Evolutionary conservation across 1,140 invertebrate species (phyloP).

Genomic region (Portunus trituberculatus): DNA sequence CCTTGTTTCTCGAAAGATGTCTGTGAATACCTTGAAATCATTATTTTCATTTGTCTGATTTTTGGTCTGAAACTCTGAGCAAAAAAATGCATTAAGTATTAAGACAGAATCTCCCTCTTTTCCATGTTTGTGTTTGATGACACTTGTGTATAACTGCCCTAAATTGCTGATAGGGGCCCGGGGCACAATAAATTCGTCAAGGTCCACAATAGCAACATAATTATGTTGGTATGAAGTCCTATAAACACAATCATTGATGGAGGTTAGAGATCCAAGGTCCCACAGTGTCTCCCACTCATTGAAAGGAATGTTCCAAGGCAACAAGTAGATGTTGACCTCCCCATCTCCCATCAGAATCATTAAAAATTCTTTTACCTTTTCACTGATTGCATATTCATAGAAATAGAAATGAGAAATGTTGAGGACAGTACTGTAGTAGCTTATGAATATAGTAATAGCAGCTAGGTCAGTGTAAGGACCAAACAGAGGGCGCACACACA

Average conservation of each 20-base stretch:
- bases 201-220: conserved; percentile 65
- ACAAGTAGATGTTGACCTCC: conserved; percentile 45
- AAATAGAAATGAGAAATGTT: conserved; percentile 69
- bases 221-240: conserved; percentile 34
- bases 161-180: background rate
- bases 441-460: conserved; percentile 62
- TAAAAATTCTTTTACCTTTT: conserved; percentile 3
- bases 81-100: conserved; percentile 70
- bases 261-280: conserved; percentile 68
- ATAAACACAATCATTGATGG: conserved; percentile 74
- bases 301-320: conserved; percentile 71
- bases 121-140: conserved; percentile 61
- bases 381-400: conserved; percentile 66
- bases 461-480: conserved; percentile 66
- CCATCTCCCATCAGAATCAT: background rate
- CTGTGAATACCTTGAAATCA: conserved; percentile 54
- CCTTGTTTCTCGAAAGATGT: conserved; percentile 45
- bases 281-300: conserved; percentile 61
- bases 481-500: conserved; percentile 69
- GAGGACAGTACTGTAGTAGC: conserved; percentile 63
- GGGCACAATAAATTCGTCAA: conserved; percentile 75
- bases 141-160: conserved; percentile 53
- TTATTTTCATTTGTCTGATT: background rate
- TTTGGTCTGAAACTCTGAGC: conserved; percentile 67
- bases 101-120: conserved; percentile 65